Base-by-base conservation (phyloP, 2,113 vertebrate species). In the Lucifuga dentata region DNA sequence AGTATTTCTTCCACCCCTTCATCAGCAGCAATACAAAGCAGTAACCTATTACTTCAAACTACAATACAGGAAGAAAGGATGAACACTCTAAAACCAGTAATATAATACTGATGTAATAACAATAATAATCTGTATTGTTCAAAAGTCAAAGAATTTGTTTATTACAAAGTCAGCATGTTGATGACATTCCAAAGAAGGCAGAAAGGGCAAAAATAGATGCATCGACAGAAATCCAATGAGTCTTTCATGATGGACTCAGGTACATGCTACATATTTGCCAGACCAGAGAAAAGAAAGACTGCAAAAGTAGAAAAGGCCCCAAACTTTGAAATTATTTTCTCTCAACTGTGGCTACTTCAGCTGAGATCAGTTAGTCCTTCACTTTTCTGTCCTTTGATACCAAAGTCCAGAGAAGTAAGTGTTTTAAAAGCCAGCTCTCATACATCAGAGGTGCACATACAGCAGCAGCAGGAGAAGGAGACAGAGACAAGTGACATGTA, bases 101-200 rank as follows among this genome's bases (percentile, higher is more conserved):
- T n/a, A n/a, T n/a, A 29, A 39, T 1, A 19, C 3, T 13, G 2
- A 8, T 3, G 11, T 4, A 41, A 5, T 2, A 3, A 29, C 46
- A 44, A 32, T 15, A 8, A 21, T 39, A 26, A 8, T 36, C 13
- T 21, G 16, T 56, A 5, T 20, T 33, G n/a, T 56, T 66, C 2
- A 78, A 84, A 78, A 73, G 51, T 82, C 62, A 84, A 86, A 77
- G 40, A 81, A 73, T 80, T 86, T 39, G 68, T 92, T 92, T 91
- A 93, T 90, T 92, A 90, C 84, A 92, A 93, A 90, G 75, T 90
- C 78, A 88, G 84, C 89, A 90, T 85, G 75, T 85, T 87, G 84
- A 89, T 77, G 78, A 89, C 78, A 82, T 80, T 90, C 76, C 68
- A 71, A 68, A 78, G 53, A 81, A 83, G 73, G 78, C 64, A 81